These are phyloP conservation scores for Eledona agricola DNA, from an alignment of 2,888 invertebrate genomes.

Conservation along the genomic window DNA sequence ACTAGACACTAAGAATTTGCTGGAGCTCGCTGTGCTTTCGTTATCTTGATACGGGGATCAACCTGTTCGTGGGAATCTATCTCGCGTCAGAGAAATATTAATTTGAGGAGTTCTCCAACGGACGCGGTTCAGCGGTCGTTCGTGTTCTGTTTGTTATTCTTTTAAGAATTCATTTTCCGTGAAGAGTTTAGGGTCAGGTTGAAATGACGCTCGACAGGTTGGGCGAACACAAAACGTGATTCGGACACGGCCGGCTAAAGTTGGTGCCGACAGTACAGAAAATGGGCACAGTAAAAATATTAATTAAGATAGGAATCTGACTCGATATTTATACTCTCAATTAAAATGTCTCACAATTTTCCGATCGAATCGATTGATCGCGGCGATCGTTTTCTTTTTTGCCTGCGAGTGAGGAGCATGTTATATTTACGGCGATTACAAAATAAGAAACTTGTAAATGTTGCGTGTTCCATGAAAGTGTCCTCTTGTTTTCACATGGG, in stretches of 20 bases:
- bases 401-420: no score
- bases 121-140: constrained; percentile 17
- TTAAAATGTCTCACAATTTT: constrained; percentile 21
- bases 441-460: constrained; percentile 8
- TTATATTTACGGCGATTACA: no score
- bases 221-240: constrained; percentile 9
- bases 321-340: constrained; percentile 29
- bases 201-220: constrained; percentile 4
- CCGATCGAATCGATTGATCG: constrained; percentile 19
- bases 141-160: neutral
- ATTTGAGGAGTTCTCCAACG: constrained; percentile 19
- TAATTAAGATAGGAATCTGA: constrained; percentile 29
- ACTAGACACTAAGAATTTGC: constrained; percentile 8
- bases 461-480: constrained; percentile 15
- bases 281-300: constrained; percentile 21
- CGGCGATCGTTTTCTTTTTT: constrained; percentile 16
- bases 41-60: constrained; percentile 18
- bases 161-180: neutral
- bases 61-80: constrained; percentile 21
- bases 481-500: constrained; percentile 11
- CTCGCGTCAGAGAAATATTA: constrained; percentile 21
- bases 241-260: constrained; percentile 6
- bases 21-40: constrained; percentile 7
- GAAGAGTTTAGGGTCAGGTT: constrained; percentile 7
- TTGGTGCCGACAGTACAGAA: constrained; percentile 14